phyloP scores from a whole-genome alignment of 1,140 invertebrate species.

The Onthophagus taurus region DNA sequence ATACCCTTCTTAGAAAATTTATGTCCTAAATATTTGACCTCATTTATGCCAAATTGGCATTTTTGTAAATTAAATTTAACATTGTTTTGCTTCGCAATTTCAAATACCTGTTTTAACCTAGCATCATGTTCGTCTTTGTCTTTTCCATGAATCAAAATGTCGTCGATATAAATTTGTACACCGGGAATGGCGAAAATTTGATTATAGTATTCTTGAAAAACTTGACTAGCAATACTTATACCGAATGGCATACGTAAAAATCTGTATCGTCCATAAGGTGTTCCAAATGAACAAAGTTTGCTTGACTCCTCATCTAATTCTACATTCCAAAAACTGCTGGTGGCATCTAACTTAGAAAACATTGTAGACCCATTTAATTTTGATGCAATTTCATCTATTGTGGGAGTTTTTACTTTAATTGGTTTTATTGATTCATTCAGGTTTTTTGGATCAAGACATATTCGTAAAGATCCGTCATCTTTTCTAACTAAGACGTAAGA shows the following conservation, averaged over 20 bases:
- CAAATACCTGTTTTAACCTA: too few species aligned
- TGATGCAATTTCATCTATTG: slow-evolving; percentile 2
- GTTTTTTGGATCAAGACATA: slow-evolving; percentile 36
- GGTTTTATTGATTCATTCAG: slow-evolving; percentile 25
- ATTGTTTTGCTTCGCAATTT: too few species aligned
- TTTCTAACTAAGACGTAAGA: slow-evolving; percentile 36
- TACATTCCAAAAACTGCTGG: slow-evolving; percentile 19
- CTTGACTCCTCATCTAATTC: slow-evolving; percentile 20
- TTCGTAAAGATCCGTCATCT: slow-evolving; percentile 27
- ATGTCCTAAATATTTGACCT: too few species aligned
- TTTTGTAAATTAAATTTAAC: too few species aligned
- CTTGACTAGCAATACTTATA: too few species aligned
- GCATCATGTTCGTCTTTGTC: too few species aligned
- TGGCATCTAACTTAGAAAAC: slow-evolving; percentile 11
- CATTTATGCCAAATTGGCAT: too few species aligned
- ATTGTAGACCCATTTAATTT: slow-evolving; percentile 6
- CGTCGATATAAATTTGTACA: too few species aligned
- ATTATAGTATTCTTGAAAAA: too few species aligned
- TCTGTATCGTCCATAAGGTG: slow-evolving; percentile 23
- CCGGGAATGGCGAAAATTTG: too few species aligned
- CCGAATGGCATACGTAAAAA: slow-evolving; percentile 25
- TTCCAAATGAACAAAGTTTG: slow-evolving; percentile 23
- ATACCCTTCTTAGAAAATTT: too few species aligned
- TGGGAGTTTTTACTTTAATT: background rate
- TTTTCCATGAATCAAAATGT: too few species aligned